Base-by-base conservation (phyloP, 2,113 vertebrate genomes). In the Porphyrio hochstetteri region DNA sequence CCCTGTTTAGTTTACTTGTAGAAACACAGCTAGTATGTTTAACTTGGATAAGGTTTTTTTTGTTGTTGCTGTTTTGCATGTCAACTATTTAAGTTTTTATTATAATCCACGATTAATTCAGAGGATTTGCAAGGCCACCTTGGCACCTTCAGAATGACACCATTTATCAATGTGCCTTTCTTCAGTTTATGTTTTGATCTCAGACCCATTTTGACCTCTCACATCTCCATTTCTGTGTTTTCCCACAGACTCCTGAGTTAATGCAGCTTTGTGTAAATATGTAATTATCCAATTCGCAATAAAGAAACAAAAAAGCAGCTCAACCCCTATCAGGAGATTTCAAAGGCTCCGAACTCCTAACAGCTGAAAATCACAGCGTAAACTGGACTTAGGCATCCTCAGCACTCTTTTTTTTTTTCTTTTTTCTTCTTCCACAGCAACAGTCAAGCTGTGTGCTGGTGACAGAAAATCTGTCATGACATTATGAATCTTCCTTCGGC, bases 391-490 rank as follows among this genome's bases (percentile, higher is more conserved):
- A 8, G 52, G 42, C 50, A 82, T 68, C 44, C 53, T 92, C 53
- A 76, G 48, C 24, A 28, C 38, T 94, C 36, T 17, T 29, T 6
- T 71, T 33, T 28, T 29, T 24, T 11, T 2, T 13, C 48, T 70
- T 38, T 28, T 3, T 25, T 1, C 48, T 55, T 76, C 74, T 79
- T 42, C 24, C 31, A 78, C 63, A 91, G 75, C 40, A 94, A 72
- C 28, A 91, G 59, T 91, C 90, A 90, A 95, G 78, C 82, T 92
- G 79, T 88, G 79, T 2, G 6, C 79, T 81, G 35, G 71, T 94
- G 88, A 70, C 79, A 92, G 85, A 83, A 95, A 95, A 95, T 83
- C 92, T 96, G 92, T 86, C 82, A 79, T 86, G 90, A 95, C 46
- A 90, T 77, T 90, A 83, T 0, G 1, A 75, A 76, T 90, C 71